Percentiles rank a stretch among this genome's conserved stretches.
These are phyloP conservation scores for Kuschelorhynchus macadamiae DNA, from an alignment of 2,888 invertebrate genomes.

Conservation along the genomic window DNA sequence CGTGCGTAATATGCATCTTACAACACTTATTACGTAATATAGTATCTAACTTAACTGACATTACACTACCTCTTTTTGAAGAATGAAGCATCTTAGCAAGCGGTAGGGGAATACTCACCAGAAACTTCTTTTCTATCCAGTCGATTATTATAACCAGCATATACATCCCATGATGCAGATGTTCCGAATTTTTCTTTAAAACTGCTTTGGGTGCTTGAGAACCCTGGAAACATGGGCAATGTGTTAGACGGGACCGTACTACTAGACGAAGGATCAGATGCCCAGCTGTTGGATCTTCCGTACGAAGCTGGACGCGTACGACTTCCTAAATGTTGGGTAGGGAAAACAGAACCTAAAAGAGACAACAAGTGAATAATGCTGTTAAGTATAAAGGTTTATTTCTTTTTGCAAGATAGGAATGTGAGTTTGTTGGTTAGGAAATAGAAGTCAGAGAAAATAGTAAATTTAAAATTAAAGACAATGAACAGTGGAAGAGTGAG, in stretches of 20 bases:
- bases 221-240: slow-evolving; percentile 57
- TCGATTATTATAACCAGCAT: slow-evolving; percentile 29
- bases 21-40: no score
- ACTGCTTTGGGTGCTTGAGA: slow-evolving; percentile 54
- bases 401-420: no score
- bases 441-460: no score
- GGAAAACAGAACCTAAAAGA: slow-evolving; percentile 34
- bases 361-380: no score
- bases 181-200: slow-evolving; percentile 61
- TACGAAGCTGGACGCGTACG: slow-evolving; percentile 69
- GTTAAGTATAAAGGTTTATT: no score
- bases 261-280: slow-evolving; percentile 44
- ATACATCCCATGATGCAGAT: slow-evolving; percentile 60
- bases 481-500: no score
- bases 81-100: no score
- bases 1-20: no score
- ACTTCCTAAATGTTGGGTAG: slow-evolving; percentile 59
- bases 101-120: slow-evolving; percentile 10
- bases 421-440: no score
- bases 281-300: slow-evolving; percentile 71
- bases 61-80: no score
- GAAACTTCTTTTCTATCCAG: slow-evolving; percentile 13
- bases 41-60: no score
- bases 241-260: slow-evolving; percentile 24
- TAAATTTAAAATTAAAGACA: no score